phyloP scores from a whole-genome alignment of 2,888 invertebrate species.

The Artemia sinica region DNA sequence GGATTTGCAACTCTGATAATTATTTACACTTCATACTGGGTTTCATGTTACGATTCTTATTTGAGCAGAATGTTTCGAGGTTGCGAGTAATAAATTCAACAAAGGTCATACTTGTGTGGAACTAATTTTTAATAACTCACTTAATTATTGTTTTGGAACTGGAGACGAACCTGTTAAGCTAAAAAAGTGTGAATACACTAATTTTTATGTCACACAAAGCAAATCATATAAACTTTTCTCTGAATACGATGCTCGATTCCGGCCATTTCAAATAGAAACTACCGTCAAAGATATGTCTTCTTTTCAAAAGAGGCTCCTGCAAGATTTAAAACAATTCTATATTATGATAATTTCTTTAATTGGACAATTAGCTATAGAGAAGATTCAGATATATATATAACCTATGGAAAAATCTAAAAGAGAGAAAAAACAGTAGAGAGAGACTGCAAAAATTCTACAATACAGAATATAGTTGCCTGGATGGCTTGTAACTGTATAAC shows the following conservation, averaged over 20 bases:
- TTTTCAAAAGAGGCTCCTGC: slow-evolving; percentile 19
- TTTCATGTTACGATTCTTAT: too few relatives aligned
- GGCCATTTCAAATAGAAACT: not conserved
- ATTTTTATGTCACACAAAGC: slow-evolving; percentile 18
- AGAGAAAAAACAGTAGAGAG: not conserved
- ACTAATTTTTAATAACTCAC: slow-evolving; percentile 7
- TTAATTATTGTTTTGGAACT: slow-evolving; percentile 14
- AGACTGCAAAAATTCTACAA: slow-evolving; percentile 13
- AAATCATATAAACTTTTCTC: slow-evolving; percentile 7
- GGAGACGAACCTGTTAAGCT: slow-evolving; percentile 16
- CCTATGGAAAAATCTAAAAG: slow-evolving; percentile 16
- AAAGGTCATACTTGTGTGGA: slow-evolving; percentile 19
- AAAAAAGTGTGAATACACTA: slow-evolving; percentile 13
- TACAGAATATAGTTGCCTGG: slow-evolving; percentile 24
- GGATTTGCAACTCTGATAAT: too few relatives aligned
- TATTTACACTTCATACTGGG: too few relatives aligned
- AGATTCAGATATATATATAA: slow-evolving; percentile 18
- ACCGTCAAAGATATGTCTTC: slow-evolving; percentile 19
- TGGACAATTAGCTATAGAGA: slow-evolving; percentile 21
- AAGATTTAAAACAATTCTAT: not conserved
- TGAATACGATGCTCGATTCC: slow-evolving; percentile 18
- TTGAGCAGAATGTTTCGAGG: too few relatives aligned
- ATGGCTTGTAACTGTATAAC: slow-evolving; percentile 25
- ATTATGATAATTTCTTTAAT: slow-evolving; percentile 16
- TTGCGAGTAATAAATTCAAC: not conserved